phyloP scores from a whole-genome alignment of 1,140 invertebrate species.

The Papilio xuthus region DNA sequence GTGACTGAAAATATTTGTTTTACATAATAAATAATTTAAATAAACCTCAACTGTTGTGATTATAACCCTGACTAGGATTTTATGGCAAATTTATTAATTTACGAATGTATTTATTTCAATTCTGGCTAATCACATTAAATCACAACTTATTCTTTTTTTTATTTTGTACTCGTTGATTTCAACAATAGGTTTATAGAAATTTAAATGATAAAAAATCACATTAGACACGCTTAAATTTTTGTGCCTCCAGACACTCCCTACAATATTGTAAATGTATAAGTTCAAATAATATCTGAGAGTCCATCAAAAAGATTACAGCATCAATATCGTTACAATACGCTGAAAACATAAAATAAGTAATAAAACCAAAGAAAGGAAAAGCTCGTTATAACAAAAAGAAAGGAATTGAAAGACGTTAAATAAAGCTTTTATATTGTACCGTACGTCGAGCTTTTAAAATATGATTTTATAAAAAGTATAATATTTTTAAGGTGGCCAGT shows the following conservation, averaged over 20 bases:
- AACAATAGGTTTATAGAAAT: too few relatives aligned
- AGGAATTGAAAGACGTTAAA: conserved; percentile 52
- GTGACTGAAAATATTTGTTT: background rate
- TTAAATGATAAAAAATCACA: too few relatives aligned
- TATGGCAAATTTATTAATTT: background rate
- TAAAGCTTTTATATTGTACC: conserved; percentile 48
- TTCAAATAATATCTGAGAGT: background rate
- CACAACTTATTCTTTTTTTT: too few relatives aligned
- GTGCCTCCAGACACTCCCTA: background rate
- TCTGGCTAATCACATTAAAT: background rate
- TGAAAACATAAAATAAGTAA: conserved; percentile 36
- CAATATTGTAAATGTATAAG: background rate
- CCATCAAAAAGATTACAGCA: background rate
- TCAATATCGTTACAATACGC: background rate
- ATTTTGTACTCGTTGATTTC: too few relatives aligned
- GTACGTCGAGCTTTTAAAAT: background rate
- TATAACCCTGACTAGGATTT: background rate
- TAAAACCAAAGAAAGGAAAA: conserved; percentile 41
- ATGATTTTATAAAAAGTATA: background rate
- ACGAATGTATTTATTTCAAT: background rate
- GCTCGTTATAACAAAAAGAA: conserved; percentile 54
- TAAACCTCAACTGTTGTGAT: background rate
- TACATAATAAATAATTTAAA: conserved; percentile 2
- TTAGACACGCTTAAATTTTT: background rate
- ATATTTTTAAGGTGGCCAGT: background rate